These are phyloP conservation scores for Bryconaethiops microstoma DNA, from an alignment of 2,797 vertebrate genomes.

Conservation along the genomic window DNA sequence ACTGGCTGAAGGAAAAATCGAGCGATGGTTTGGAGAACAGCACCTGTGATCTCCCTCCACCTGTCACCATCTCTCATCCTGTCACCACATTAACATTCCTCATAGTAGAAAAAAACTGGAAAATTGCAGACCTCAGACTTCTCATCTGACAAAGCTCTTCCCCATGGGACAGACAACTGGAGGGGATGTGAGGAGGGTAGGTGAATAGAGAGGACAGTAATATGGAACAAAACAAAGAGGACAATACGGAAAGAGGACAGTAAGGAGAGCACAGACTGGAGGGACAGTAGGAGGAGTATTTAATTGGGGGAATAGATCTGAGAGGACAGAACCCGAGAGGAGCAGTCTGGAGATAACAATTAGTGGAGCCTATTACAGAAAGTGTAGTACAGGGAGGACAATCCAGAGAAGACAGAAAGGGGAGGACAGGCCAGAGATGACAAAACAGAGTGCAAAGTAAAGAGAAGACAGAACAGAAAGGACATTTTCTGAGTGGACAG, in stretches of 20 bases:
- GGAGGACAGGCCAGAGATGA: too few relatives aligned
- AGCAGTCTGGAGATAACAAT: not conserved
- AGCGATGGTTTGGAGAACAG: slow-evolving; percentile 81
- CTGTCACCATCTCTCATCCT: slow-evolving; percentile 87
- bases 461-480: not conserved
- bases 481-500: not conserved
- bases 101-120: slow-evolving; percentile 59
- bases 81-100: slow-evolving; percentile 92
- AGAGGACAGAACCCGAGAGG: not conserved
- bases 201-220: slow-evolving; percentile 7
- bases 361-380: not conserved
- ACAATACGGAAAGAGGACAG: not conserved
- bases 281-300: not conserved
- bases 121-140: slow-evolving; percentile 56
- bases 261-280: not conserved
- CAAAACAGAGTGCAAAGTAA: too few relatives aligned
- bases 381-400: not conserved
- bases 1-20: slow-evolving; percentile 87
- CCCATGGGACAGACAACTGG: slow-evolving; percentile 73
- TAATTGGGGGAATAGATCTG: not conserved
- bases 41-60: slow-evolving; percentile 85
- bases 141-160: slow-evolving; percentile 75
- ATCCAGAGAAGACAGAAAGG: not conserved
- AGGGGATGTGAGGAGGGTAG: not conserved
- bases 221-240: not conserved